Evolutionary conservation across 2,888 invertebrate species (phyloP), one percentile per base, ranked within the genome.

Genomic region (Entomobrya multifasciata): DNA sequence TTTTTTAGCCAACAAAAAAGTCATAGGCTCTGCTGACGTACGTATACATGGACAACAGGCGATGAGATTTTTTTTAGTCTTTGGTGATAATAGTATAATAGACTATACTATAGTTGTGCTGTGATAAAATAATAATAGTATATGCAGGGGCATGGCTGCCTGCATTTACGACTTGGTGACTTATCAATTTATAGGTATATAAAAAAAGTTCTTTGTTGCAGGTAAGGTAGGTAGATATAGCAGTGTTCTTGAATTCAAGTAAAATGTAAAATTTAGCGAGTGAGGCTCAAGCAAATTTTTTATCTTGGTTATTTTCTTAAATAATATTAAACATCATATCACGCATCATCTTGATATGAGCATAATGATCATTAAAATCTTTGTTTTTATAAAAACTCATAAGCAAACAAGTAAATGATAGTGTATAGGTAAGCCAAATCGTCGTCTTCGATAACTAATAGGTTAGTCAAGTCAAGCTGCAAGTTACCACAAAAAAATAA

Each of bases 21-120:
- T 57, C 55, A 55, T 57, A 76, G 55, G 36, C 76, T 76, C 13
- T n/a, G 44, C 76, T 76, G 76, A 76, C 41, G 76, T 76, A 41
- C 70, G 17, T 11, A 65, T 36, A n/a, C 1, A 57, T 57, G 57
- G 17, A 1, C 15, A 44, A 11, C 15, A 72, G 72, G 15, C 55
- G 55, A 55, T 36, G 57, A 76, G 36, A 55, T 55, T 11, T 65
- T 36, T 47, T 47, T 47, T 3, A 15, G 15, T 47, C 2, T 47
- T 47, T 47, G 13, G 47, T 47, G 62, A 36, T 17, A 17, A 36
- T 30, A 10, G n/a, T 22, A 55, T 10, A 25, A 25, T n/a, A 8
- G 25, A 57, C 3, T 11, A 5, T 13, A 47, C 2, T 13, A 47
- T 47, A n/a, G 8, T 57, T 17, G 25, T 57, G 60, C 13, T 60